Base-by-base conservation (phyloP, 2,888 invertebrate genomes). In the Xylota segnis region DNA sequence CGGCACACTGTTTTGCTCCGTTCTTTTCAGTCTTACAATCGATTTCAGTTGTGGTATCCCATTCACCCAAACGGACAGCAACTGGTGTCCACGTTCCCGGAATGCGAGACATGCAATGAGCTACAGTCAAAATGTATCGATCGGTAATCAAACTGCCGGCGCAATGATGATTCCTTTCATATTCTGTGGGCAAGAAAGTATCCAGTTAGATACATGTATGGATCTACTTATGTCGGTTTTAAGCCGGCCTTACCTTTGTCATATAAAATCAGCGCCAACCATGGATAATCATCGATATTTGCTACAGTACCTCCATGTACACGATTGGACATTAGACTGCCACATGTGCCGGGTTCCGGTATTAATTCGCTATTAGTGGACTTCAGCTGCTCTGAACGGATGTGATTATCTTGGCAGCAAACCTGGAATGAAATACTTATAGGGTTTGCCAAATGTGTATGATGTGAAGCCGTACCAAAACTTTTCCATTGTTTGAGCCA, bases 101-200 rank as follows among this genome's bases (percentile, higher is more conserved):
- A 12, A 96, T 90, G 77, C 94, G 94, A 87, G 94, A 94, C n/a
- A 96, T 92, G 89, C 96, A 96, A 90, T 96, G 96, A 0, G 95
- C 96, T 0, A 96, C 96, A 0, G 96, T 96, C 65, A 96, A 88
- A 0, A 96, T 94, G 90, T 96, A 96, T 87, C 94, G 93, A 0
- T 89, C 88, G 66, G 89, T 91, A 63, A 96, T 95, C 40, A 96
- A 91, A 0, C 95, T 95, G 0, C 96, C 96, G 0, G 96, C 96
- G 89, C 96, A 96, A 88, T 95, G 94, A 37, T 37, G 37, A 10
- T 10, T 10, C 12, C 7, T 10, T 9, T 37, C 12, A 37, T 37
- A 9, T 3, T 10, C 37, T 37, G 37, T 9, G 37, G 5, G 12
- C 4, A 4, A 10, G 12, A 37, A 37, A 37, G 23, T 23, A 23